phyloP scores from a whole-genome alignment of 1,140 invertebrate genomes.

The Calephelis nemesis region DNA sequence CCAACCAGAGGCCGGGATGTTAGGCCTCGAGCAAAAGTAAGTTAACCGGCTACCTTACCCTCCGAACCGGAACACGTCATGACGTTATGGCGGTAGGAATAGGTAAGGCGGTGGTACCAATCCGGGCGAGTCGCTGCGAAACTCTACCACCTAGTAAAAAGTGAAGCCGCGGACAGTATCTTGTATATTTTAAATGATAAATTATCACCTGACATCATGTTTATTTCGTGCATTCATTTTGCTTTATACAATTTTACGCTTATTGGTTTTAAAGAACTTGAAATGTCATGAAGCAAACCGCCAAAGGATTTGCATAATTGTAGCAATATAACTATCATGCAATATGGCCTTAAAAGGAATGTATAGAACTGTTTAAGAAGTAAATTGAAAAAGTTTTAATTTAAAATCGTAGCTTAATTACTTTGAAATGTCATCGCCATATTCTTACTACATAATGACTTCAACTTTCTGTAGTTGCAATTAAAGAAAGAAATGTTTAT shows the following conservation, averaged over 20 bases:
- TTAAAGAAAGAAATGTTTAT: no score
- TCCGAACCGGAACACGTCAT: no score
- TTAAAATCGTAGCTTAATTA: slow-evolving; percentile 1
- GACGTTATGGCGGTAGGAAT: no score
- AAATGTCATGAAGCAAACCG: slow-evolving; percentile 42
- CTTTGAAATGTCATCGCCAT: slow-evolving; percentile 12
- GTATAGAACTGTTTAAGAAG: slow-evolving; percentile 1
- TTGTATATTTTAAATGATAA: slow-evolving; percentile 21
- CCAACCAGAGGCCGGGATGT: no score
- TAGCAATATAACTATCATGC: slow-evolving; percentile 34
- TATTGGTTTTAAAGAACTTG: slow-evolving; percentile 47
- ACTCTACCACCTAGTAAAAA: no score
- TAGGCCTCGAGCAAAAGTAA: no score
- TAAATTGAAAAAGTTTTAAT: background rate
- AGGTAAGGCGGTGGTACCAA: no score
- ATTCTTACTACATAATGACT: background rate
- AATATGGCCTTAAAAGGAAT: slow-evolving; percentile 4
- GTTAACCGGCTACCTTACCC: no score
- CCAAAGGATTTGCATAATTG: slow-evolving; percentile 49
- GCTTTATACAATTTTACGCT: slow-evolving; percentile 42
- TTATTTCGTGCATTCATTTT: slow-evolving; percentile 41
- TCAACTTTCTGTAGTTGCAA: background rate
- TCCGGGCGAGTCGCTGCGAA: no score
- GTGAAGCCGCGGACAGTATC: background rate
- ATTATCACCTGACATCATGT: slow-evolving; percentile 37